Conservation (phyloP, 2,888 invertebrate genomes). For the Drosophila pegasa region DNA sequence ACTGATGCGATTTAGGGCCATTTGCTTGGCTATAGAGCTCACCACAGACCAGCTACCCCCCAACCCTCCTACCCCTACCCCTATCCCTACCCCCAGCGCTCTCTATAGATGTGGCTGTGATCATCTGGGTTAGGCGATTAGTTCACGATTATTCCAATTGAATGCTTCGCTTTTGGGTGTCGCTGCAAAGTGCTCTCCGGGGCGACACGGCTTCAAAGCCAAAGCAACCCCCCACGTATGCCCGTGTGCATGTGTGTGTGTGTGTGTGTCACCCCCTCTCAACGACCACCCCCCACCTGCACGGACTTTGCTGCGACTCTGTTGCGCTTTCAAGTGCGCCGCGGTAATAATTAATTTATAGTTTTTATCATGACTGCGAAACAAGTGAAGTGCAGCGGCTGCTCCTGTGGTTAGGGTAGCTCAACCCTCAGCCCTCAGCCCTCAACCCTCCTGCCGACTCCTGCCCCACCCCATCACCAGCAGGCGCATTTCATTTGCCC, state of each 20-base stretch:
- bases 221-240: conserved; percentile 11
- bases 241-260: not conserved
- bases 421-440: not conserved
- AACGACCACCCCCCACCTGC: not conserved
- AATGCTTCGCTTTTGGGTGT: conserved; percentile 79
- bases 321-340: conserved; percentile 80
- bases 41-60: conserved; percentile 2
- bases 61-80: not conserved
- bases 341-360: conserved; percentile 84
- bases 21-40: conserved; percentile 6
- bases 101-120: conserved; percentile 28
- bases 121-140: conserved; percentile 76
- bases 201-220: conserved; percentile 34
- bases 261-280: not conserved
- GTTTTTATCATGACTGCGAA: conserved; percentile 80
- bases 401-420: conserved; percentile 38
- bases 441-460: no score
- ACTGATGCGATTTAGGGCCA: conserved; percentile 45
- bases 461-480: not conserved
- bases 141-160: conserved; percentile 81
- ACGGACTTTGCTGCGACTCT: conserved; percentile 40
- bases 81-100: not conserved
- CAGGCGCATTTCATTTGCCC: conserved; percentile 38
- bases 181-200: conserved; percentile 76
- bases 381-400: conserved; percentile 65